Evolutionary conservation across 2,888 invertebrate species (phyloP).

Genomic region (Liodrosophila aerea): DNA sequence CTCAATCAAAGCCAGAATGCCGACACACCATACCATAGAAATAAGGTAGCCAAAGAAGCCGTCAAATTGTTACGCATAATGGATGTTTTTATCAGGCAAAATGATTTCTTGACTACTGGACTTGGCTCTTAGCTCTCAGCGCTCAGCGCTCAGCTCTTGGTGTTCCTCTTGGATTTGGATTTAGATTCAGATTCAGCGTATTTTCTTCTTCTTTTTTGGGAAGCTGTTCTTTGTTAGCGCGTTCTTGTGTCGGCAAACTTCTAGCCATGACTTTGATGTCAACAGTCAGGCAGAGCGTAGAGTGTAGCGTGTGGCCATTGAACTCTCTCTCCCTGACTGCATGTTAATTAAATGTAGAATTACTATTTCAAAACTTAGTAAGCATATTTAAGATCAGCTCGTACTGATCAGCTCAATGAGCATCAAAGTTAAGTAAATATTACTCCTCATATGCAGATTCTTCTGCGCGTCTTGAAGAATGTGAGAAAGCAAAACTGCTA

Average conservation of each 20-base stretch:
- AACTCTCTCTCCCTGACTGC: conserved; percentile 41
- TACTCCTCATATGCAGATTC: conserved; percentile 30
- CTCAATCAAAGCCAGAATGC: conserved; percentile 71
- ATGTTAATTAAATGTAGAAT: conserved; percentile 30
- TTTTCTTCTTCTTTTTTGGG: conserved; percentile 12
- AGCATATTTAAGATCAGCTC: conserved; percentile 32
- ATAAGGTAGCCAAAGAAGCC: conserved; percentile 76
- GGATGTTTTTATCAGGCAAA: conserved; percentile 78
- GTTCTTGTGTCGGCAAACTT: conserved; percentile 55
- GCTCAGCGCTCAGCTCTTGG: not conserved
- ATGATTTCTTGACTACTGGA: conserved; percentile 79
- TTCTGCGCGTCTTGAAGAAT: not conserved
- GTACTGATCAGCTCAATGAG: conserved; percentile 49
- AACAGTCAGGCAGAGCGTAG: conserved; percentile 33
- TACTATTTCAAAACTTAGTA: conserved; percentile 1
- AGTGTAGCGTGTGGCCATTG: conserved; percentile 66
- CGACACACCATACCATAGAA: conserved; percentile 35
- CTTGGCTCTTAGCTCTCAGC: conserved; percentile 35
- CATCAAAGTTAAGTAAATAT: conserved; percentile 56
- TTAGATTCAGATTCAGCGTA: conserved; percentile 23
- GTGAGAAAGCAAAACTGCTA: conserved; percentile 20
- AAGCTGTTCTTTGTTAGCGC: conserved; percentile 24
- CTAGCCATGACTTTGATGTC: conserved; percentile 68
- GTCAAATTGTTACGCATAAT: conserved; percentile 80
- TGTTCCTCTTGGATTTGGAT: conserved; percentile 18